Percentiles rank a stretch among this genome's conserved stretches.
Evolutionary conservation across 64 coral and sea anemone genomes (phyloP).

Genomic region (Actinia equina): DNA sequence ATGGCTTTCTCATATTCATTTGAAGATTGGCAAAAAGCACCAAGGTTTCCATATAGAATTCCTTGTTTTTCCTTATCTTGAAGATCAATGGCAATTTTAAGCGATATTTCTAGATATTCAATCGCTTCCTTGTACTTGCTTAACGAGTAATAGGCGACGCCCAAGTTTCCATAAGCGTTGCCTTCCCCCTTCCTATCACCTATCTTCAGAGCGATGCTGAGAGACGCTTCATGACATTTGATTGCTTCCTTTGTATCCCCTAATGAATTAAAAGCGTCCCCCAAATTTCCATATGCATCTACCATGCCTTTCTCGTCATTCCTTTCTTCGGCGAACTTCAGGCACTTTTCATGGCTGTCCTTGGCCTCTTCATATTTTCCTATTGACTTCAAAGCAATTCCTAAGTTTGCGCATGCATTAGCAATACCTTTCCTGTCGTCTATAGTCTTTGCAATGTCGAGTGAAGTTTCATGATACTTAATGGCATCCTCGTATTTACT

Average conservation of each 20-base stretch:
- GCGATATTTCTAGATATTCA: neutral
- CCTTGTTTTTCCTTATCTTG: neutral
- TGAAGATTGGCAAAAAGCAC: neutral
- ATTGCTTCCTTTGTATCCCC: neutral
- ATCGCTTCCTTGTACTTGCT: neutral
- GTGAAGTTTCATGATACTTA: neutral
- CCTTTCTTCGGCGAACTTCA: neutral
- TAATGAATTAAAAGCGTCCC: neutral
- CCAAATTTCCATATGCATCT: neutral
- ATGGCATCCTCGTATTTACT: neutral
- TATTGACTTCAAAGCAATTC: neutral
- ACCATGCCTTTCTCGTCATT: neutral
- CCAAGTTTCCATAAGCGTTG: neutral
- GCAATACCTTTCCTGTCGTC: neutral
- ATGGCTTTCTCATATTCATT: neutral
- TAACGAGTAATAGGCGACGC: neutral
- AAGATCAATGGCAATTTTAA: neutral
- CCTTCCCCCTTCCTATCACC: neutral
- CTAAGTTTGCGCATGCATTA: neutral
- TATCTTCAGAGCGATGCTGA: neutral
- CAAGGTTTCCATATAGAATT: neutral
- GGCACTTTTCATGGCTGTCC: neutral
- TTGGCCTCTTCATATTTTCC: neutral
- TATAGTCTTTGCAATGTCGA: neutral
- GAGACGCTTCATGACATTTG: neutral